Evolutionary conservation across 2,113 vertebrate genomes (phyloP).

Genomic region (Piprites chloris): DNA sequence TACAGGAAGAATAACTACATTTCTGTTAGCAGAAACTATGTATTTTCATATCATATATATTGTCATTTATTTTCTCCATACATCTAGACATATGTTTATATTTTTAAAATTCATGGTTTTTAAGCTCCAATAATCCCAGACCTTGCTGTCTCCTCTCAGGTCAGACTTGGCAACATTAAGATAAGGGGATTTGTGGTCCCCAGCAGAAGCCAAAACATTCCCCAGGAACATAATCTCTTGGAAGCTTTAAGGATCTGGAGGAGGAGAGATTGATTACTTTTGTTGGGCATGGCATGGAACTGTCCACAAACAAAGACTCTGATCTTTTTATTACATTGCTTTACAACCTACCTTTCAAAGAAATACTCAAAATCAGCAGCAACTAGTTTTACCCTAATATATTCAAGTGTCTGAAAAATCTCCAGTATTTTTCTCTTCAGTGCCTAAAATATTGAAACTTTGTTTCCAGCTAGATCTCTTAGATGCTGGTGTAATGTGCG

Average conservation of each 20-base stretch:
- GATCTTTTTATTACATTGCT: rapidly evolving
- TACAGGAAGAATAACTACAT: neutral
- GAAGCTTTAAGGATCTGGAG: neutral
- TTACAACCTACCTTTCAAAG: neutral
- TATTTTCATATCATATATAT: neutral
- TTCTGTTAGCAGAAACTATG: neutral
- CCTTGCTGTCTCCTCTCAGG: neutral
- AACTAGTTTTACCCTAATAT: neutral
- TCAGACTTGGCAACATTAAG: neutral
- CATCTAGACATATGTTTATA: neutral
- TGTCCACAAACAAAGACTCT: neutral
- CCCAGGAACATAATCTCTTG: neutral
- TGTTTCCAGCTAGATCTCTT: neutral
- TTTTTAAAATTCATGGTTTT: neutral
- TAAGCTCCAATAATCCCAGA: neutral
- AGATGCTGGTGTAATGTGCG: neutral
- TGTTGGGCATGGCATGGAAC: neutral
- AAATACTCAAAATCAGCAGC: neutral
- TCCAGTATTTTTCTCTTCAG: neutral
- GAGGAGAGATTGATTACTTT: neutral
- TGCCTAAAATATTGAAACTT: neutral
- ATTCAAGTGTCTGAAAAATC: neutral
- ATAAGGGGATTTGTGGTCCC: neutral
- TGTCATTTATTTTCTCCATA: neutral
- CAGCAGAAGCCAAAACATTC: neutral